Evolutionary conservation across 2,113 vertebrate genomes (phyloP), one percentile per base, ranked within the genome.

Genomic region (Catharus fuscescens): DNA sequence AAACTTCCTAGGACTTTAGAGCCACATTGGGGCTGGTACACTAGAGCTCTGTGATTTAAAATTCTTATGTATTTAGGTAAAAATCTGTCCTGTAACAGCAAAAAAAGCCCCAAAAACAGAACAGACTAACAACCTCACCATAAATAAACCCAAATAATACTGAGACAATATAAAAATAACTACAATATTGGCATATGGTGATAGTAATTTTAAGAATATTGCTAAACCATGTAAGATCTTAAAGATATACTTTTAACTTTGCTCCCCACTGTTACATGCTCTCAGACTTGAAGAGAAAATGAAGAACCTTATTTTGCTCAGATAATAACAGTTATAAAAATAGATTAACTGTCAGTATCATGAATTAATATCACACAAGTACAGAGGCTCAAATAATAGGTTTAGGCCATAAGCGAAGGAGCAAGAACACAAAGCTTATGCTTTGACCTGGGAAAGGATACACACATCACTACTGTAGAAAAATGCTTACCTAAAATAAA

Each of bases 271-370:
- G 82, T 48, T 90, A 81, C 7, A 7, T 23, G 31, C 64, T 86
- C 69, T 71, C 47, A 90, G 80, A 67, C 61, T 64, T 60, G 38
- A 93, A 90, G 65, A 86, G 83, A 92, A 96, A 96, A 90, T 72
- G n/a, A 90, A 93, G 86, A 95, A 78, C 52, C 31, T 71, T 96
- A 73, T 88, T 93, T 95, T 94, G 12, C 44, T 94, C 57, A 80
- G 69, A 87, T 80, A 88, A 88, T 70, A 93, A 64, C 69, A 86
- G 94, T 93, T 94, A 95, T 85, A 93, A 90, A 95, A 93, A 95
- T 42, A 93, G 92, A 96, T 93, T 92, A 94, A 86, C 90, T 94
- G 80, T 91, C 96, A 90, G 50, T 83, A 67, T 78, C 73, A 47
- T 50, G 90, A 96, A 94, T 94, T 96, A 90, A 56, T 88, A 92